Conservation (phyloP, 2,888 invertebrate genomes). For the Cephus pygmeus region DNA sequence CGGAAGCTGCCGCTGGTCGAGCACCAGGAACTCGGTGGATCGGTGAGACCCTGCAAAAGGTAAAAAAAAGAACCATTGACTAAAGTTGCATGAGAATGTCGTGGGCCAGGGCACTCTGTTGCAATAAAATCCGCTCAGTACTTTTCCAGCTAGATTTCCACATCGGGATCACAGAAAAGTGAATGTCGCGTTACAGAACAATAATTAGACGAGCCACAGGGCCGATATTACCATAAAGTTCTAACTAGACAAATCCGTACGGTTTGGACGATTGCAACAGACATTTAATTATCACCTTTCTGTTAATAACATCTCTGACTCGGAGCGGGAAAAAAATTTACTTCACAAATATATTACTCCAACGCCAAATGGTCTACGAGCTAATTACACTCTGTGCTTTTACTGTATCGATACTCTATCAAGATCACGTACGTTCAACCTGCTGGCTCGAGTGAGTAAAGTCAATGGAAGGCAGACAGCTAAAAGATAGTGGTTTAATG, state of each 20-base stretch:
- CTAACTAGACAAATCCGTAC: neutral
- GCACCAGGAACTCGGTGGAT: conserved; percentile 60
- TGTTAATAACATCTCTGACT: neutral
- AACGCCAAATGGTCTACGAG: neutral
- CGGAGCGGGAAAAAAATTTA: neutral
- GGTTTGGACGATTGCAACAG: neutral
- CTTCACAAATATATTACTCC: neutral
- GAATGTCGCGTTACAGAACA: neutral
- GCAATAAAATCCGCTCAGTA: neutral
- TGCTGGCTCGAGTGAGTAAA: neutral
- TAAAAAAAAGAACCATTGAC: neutral
- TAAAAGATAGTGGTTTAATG: neutral
- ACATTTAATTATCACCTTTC: neutral
- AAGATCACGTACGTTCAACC: conserved; percentile 6
- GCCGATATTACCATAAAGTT: neutral
- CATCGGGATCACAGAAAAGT: neutral
- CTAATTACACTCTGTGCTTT: neutral
- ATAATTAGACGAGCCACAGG: neutral
- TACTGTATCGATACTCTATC: neutral
- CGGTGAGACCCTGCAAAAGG: conserved; percentile 48
- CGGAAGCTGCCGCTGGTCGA: conserved; percentile 54
- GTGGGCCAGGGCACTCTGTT: neutral
- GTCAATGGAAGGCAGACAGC: neutral
- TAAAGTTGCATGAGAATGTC: neutral
- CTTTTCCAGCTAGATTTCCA: neutral